Evolutionary conservation across 1,140 invertebrate species (phyloP), one percentile per base, ranked within the genome.

Genomic region (Hyphantria cunea): DNA sequence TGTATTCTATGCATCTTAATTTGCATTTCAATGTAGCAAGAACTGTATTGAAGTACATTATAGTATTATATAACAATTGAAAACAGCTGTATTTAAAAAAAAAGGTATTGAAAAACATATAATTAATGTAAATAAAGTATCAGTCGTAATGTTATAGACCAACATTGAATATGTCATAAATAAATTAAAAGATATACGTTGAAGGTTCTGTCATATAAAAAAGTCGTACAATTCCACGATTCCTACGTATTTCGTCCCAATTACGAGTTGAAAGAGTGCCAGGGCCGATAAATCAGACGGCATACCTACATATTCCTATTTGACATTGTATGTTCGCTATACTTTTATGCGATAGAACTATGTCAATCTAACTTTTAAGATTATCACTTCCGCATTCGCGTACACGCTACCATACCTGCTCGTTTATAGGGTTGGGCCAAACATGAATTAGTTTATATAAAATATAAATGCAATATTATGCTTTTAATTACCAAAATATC

Each of bases 351-450:
- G 80, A 72, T 62, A 73, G 73, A 86, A 85, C 80, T 84, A 85
- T 86, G 80, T 85, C 82, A 84, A 85, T 88, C 80, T 84, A 85
- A 88, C 79, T 88, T 88, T 83, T 84, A 84, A 85, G 83, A 85
- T 85, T 87, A 85, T 86, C 80, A 78, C 78, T 83, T 84, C 81
- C 80, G 64, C 64, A 52, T 70, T 67, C 68, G 74, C 72, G 76
- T 79, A 76, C 66, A 62, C 58, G 64, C 50, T 68, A 63, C 51
- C 49, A 74, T 83, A 84, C 75, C 80, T 84, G 72, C 66, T 74
- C 67, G 45, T 64, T 64, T 59, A 54, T 72, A 77, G 74, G 70
- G 74, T 53, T 77, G 75, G 32, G 14, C 37, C 9, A 42, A 15
- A 9, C 6, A 47, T 47, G 33, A 34, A 25, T 25, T 25, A 25